phyloP scores from a whole-genome alignment of 2,888 invertebrate genomes.

The Agrilus cyanescens region DNA sequence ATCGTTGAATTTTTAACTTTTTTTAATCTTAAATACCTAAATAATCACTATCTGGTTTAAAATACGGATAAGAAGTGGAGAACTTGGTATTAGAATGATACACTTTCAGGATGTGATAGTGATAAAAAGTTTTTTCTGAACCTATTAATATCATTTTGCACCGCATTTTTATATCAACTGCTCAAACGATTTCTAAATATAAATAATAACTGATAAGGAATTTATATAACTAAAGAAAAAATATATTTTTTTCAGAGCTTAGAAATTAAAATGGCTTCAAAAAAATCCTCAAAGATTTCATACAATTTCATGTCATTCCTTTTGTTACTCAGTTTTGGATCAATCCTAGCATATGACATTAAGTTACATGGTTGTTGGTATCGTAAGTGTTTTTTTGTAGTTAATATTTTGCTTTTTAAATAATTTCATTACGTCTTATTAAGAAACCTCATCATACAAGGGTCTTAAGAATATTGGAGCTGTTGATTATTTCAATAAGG shows the following conservation, averaged over 20 bases:
- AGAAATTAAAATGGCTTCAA: slow-evolving; percentile 35
- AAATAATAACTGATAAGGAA: not conserved
- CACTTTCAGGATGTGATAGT: no score
- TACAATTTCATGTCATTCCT: slow-evolving; percentile 55
- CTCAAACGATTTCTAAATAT: no score
- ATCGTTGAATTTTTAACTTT: no score
- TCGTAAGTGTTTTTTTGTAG: slow-evolving; percentile 37
- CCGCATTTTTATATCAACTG: no score
- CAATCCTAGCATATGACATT: slow-evolving; percentile 53
- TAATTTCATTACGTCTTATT: slow-evolving; percentile 4
- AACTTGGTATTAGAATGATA: no score
- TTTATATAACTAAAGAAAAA: not conserved
- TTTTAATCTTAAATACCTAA: not conserved
- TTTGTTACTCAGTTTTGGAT: slow-evolving; percentile 45
- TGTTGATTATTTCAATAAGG: slow-evolving; percentile 49
- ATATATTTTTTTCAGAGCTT: slow-evolving; percentile 30
- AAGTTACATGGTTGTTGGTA: slow-evolving; percentile 55
- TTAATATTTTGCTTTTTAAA: not conserved
- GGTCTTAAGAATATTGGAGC: slow-evolving; percentile 53
- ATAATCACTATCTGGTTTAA: no score
- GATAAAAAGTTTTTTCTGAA: no score
- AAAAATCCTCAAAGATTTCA: slow-evolving; percentile 37
- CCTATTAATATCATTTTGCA: no score
- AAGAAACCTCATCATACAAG: slow-evolving; percentile 52
- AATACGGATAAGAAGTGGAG: no score